phyloP scores from a whole-genome alignment of 2,888 invertebrate species.

The Nebria brevicollis region DNA sequence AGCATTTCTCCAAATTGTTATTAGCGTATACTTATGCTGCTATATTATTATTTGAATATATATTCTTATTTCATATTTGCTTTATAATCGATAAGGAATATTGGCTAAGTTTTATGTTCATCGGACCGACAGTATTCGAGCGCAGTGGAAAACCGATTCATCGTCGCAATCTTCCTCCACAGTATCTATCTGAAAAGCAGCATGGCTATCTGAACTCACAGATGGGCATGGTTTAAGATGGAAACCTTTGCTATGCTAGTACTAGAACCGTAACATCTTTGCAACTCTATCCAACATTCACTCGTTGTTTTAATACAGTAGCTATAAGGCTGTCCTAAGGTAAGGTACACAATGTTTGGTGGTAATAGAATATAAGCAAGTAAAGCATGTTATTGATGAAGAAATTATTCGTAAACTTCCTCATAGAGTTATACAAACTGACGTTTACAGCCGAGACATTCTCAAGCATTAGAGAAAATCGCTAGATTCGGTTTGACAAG shows the following conservation, averaged over 20 bases:
- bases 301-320: neutral
- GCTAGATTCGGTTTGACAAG: slow-evolving; percentile 9
- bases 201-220: neutral
- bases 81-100: too few relatives aligned
- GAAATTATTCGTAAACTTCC: slow-evolving; percentile 36
- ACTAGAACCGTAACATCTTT: neutral
- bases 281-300: neutral
- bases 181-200: neutral
- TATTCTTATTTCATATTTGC: too few relatives aligned
- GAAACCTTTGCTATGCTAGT: slow-evolving; percentile 11
- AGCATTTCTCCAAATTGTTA: too few relatives aligned
- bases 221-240: neutral
- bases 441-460: slow-evolving; percentile 16
- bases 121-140: neutral
- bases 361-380: neutral
- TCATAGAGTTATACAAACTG: slow-evolving; percentile 3
- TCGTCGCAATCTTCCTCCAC: neutral
- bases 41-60: too few relatives aligned
- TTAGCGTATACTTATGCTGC: too few relatives aligned
- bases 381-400: slow-evolving; percentile 32
- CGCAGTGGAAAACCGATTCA: neutral
- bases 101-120: too few relatives aligned
- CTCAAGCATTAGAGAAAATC: slow-evolving; percentile 15
- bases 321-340: slow-evolving; percentile 4
- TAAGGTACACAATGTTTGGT: neutral